Percentiles rank a stretch among this genome's conserved stretches.
Evolutionary conservation across 2,113 vertebrate species (phyloP).

Genomic region (Geococcyx californianus): DNA sequence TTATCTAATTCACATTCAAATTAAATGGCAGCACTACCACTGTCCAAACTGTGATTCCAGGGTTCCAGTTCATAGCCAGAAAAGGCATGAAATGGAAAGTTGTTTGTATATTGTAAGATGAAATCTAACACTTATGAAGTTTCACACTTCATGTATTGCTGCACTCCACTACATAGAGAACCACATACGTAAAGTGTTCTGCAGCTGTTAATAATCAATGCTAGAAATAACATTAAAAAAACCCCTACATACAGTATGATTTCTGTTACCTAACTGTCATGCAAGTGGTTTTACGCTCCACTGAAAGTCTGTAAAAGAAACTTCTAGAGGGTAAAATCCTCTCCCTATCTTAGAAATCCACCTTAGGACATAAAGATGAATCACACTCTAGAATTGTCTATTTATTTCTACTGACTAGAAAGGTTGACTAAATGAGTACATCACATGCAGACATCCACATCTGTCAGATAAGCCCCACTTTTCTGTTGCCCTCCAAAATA

Average conservation of each 20-base stretch:
- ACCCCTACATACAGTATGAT: neutral
- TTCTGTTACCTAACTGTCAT: neutral
- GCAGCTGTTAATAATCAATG: neutral
- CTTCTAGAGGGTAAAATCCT: neutral
- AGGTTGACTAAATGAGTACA: neutral
- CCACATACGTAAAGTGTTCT: neutral
- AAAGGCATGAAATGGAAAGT: neutral
- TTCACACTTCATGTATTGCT: neutral
- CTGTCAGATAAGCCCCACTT: neutral
- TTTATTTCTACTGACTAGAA: neutral
- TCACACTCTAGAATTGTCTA: neutral
- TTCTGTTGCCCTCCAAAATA: neutral
- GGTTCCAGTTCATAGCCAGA: neutral
- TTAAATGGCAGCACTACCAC: neutral
- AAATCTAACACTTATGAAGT: neutral
- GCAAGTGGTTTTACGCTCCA: neutral
- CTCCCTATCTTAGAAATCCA: neutral
- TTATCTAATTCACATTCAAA: neutral
- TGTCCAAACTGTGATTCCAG: neutral
- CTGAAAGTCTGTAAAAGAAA: accelerated
- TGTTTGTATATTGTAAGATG: neutral
- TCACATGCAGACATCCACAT: neutral
- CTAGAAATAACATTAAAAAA: neutral
- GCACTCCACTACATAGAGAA: neutral
- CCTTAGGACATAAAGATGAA: neutral